phyloP scores from a whole-genome alignment of 2,797 vertebrate genomes.

The Spinibarbus caldwelli region DNA sequence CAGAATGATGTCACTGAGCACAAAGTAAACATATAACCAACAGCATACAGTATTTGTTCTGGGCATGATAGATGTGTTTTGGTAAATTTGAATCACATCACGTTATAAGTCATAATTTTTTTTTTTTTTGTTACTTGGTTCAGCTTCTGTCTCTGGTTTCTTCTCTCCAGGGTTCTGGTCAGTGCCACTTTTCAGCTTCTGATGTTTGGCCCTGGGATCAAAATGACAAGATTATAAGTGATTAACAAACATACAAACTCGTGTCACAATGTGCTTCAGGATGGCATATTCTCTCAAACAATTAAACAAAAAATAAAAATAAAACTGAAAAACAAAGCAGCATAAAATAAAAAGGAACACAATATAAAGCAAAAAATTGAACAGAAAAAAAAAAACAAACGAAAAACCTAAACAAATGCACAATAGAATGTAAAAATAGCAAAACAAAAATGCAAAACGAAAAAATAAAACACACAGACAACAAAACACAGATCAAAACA shows the following conservation, averaged over 20 bases:
- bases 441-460: not conserved
- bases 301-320: not conserved
- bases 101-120: not conserved
- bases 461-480: not conserved
- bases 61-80: not conserved
- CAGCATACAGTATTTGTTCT: constrained; percentile 1
- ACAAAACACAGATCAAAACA: not conserved
- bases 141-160: constrained; percentile 83
- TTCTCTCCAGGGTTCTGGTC: constrained; percentile 87
- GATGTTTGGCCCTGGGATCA: constrained; percentile 85
- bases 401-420: not conserved
- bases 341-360: not conserved
- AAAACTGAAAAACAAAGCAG: not conserved
- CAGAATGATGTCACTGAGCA: not conserved
- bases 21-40: not conserved
- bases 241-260: not conserved
- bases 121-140: constrained; percentile 76
- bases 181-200: constrained; percentile 89
- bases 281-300: not conserved
- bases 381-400: not conserved
- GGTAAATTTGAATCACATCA: not conserved
- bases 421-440: not conserved
- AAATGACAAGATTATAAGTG: not conserved
- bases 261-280: not conserved
- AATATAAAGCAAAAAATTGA: not conserved